A percentile compares a stretch with the other conserved stretches of the same genome.
These are phyloP conservation scores for Rhorus exstirpatorius DNA, from an alignment of 2,888 invertebrate genomes.

Conservation along the genomic window DNA sequence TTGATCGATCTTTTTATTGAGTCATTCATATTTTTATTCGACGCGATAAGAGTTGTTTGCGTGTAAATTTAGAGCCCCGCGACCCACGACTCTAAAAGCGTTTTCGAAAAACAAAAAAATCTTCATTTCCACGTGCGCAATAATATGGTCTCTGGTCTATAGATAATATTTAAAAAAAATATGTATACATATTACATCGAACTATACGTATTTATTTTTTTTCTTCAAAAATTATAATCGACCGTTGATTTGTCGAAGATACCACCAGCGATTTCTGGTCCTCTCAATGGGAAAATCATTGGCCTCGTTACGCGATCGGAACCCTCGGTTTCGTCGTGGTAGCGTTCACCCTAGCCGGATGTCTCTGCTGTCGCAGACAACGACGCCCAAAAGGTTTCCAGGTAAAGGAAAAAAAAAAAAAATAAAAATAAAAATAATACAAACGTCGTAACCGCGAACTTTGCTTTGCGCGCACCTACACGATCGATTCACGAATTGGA, in stretches of 20 bases:
- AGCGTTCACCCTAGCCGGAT: conserved; percentile 82
- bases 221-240: background rate
- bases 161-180: background rate
- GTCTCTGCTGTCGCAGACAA: conserved; percentile 83
- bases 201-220: background rate
- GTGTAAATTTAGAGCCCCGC: too few species aligned
- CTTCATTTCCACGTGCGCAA: too few species aligned
- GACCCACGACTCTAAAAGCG: too few species aligned
- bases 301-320: conserved; percentile 80
- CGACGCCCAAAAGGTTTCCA: conserved; percentile 83
- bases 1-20: too few species aligned
- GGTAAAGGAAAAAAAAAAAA: conserved; percentile 74
- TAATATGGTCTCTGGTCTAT: too few species aligned
- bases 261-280: conserved; percentile 66
- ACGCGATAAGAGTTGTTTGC: too few species aligned
- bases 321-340: conserved; percentile 79
- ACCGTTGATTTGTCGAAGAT: conserved; percentile 42
- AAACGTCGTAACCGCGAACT: background rate
- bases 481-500: background rate
- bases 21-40: too few species aligned
- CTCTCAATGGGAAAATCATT: conserved; percentile 79
- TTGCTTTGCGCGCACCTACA: conserved; percentile 9
- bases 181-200: background rate
- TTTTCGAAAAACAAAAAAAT: too few species aligned
- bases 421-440: background rate